phyloP scores from a whole-genome alignment of 2,113 vertebrate species.

The Centrocercus urophasianus region DNA sequence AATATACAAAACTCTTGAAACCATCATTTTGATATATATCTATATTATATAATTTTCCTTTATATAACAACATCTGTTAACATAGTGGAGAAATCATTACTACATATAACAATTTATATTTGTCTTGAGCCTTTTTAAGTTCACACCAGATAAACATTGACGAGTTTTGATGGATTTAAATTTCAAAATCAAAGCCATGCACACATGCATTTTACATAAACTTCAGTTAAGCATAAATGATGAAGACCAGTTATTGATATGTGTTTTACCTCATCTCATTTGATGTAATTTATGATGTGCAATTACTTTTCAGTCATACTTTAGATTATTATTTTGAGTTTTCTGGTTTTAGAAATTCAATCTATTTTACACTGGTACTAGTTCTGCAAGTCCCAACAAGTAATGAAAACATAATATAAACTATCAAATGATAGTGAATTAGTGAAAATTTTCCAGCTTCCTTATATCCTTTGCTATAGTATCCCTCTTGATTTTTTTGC shows the following conservation, averaged over 20 bases:
- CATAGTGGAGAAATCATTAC: neutral
- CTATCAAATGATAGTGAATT: neutral
- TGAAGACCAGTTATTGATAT: neutral
- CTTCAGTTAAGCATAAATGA: neutral
- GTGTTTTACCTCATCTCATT: conserved; percentile 44
- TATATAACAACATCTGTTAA: neutral
- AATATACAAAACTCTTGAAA: conserved; percentile 61
- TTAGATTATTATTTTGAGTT: conserved; percentile 53
- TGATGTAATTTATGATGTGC: conserved; percentile 34
- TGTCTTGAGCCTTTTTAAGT: neutral
- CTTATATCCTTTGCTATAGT: neutral
- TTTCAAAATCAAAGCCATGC: neutral
- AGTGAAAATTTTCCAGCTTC: neutral
- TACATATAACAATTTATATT: neutral
- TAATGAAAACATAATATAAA: neutral
- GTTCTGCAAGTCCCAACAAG: neutral
- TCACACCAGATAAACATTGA: neutral
- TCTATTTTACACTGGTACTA: neutral
- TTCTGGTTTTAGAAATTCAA: neutral
- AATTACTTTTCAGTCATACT: conserved; percentile 38
- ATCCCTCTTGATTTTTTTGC: neutral
- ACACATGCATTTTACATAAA: neutral
- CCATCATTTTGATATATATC: conserved; percentile 37
- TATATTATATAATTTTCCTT: neutral
- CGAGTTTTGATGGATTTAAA: neutral